Base-by-base conservation (phyloP, 2,888 invertebrate genomes). In the Drosophila barbarae region DNA sequence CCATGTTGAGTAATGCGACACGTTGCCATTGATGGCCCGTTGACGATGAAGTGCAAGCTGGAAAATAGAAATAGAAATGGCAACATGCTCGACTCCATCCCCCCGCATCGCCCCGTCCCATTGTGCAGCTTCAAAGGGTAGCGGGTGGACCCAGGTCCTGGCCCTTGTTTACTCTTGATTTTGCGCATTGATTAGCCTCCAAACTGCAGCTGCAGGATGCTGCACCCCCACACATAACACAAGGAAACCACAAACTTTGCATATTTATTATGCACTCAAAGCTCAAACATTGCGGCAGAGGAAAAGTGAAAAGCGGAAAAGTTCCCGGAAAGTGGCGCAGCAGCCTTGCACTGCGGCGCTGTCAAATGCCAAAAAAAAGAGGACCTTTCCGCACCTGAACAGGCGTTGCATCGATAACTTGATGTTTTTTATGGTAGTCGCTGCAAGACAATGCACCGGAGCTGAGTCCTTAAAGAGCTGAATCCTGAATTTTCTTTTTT, bases 1-100 rank as follows among this genome's bases (percentile, higher is more conserved):
- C 79, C 72, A 72, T 70, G 76, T 84, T 83, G 83, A 83, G 85
- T 85, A 82, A 82, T 82, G 80, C 85, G 81, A 85, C 81, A 82
- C 85, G 84, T 81, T 84, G 81, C 73, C 84, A 82, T 76, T 76
- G 79, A 81, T 81, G 79, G 84, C 78, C 77, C 78, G 78, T 84
- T 84, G 78, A 84, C 84, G 84, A 84, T 79, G 82, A 77, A 84
- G 82, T 79, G 79, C 78, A 77, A 81, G 78, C 64, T 71, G 55
- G 66, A 61, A 71, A 68, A 71, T 73, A 78, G 72, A 78, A 84
- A 83, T 77, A 72, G 73, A 83, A 80, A 67, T 54, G 56, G 56
- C 36, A 64, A 42, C 44, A 50, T 42, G 15, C 28, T 28, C 21
- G 0, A 21, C 39, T 6, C 39, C 0, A 7, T 21, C 18, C 38